Base-by-base conservation (phyloP, 2,113 vertebrate species). In the Bujurquina vittata region DNA sequence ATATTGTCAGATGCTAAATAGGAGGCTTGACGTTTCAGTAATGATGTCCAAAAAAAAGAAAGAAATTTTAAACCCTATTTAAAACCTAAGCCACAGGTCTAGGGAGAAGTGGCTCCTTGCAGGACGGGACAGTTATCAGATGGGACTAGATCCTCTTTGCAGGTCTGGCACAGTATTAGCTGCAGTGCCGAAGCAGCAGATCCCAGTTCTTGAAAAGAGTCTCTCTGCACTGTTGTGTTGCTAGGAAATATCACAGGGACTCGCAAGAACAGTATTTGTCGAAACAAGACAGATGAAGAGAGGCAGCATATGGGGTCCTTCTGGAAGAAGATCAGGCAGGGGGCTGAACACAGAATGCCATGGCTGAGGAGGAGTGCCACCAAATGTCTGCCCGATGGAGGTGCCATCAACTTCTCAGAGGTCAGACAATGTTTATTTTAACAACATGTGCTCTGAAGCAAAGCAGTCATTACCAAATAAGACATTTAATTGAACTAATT, bases 91-190 rank as follows among this genome's bases (percentile, higher is more conserved):
- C 52, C 35, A 43, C 17, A 55, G 46, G 75, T 4, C 65, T 46
- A 8, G 17, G 10, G 15, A 43, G 49, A 12, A 49, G 80, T 76
- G 78, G 49, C 49, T 83, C 5, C 54, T 80, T 78, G 77, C 79
- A 86, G 82, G 77, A 72, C 74, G 12, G 23, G 73, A 37, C 60
- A 74, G 65, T 89, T 84, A 86, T 82, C 77, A 92, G 79, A 89
- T 77, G 85, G 43, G 87, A 76, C 74, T 87, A 75, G 12, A 92
- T 93, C 91, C 93, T 87, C 87, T 93, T 92, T 92, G 60, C 67
- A 84, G 85, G 80, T 79, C 79, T 46, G 83, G 29, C 67, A 43
- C 69, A 77, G 85, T 88, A 79, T 89, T 80, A 91, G 85, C 86
- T 11, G 74, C n/a, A 4, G 56, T 0, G 3, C 23, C 54, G 37